Base-by-base conservation (phyloP, 2,888 invertebrate genomes). In the Eretmocerus hayati region DNA sequence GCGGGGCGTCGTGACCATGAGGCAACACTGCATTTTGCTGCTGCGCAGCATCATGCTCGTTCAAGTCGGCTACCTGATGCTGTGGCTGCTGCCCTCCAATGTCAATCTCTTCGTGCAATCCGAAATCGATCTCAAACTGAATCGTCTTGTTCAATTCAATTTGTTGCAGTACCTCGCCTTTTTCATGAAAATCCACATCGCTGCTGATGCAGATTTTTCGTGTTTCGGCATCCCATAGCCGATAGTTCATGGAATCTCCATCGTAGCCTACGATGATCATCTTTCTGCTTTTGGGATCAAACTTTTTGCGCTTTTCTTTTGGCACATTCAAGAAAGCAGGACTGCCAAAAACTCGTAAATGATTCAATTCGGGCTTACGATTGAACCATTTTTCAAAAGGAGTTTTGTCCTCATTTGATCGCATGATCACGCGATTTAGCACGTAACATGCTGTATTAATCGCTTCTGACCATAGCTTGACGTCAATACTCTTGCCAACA, bases 401-500 rank as follows among this genome's bases (percentile, higher is more conserved):
- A 1, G 53, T 54, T n/a, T 22, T 15, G n/a, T 40, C 43, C 16
- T 46, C 47, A 11, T n/a, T 6, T 11, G 13, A 22, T 11, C 13
- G 18, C 15, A 40, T 2, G 15, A 32, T 15, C 2, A 23, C 23
- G 15, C 46, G 18, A 32, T 46, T 66, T 20, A 54, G 48, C 6
- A 62, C 22, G 40, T 63, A 57, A 6, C 35, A 44, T 1, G 55
- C 53, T 2, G 51, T 52, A 20, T 45, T 38, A 4, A 56, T 21
- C 56, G 63, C 64, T 50, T 66, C 65, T 3, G 57, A 56, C 64
- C 64, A 66, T 13, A 60, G 49, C 15, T 42, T 36, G 1, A 3
- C 2, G 11, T 38, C 30, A 4, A 51, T 16, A 2, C 36, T 31
- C 1, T 13, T 26, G 6, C n/a, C 18, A 2, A 40, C 2, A 2